Evolutionary conservation across 1,140 invertebrate species (phyloP), one percentile per base, ranked within the genome.

Genomic region (Matsumurasca onukii): DNA sequence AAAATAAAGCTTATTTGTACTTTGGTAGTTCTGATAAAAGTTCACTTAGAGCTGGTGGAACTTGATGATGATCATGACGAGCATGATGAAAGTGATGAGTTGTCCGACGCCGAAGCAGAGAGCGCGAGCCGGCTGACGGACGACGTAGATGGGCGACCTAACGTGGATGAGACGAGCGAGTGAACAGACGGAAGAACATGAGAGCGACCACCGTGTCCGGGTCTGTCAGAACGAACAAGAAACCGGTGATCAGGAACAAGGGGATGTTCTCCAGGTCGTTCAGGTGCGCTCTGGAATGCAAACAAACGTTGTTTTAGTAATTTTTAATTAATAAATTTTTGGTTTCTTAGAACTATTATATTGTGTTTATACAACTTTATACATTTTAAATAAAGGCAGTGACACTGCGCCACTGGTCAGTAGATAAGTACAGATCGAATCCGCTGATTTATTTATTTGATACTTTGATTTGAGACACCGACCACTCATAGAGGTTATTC

Each of bases 181-280:
- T 82, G 74, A 86, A 89, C 0, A 79, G 72, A 52, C 83, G 81
- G 76, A 90, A 88, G 12, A 89, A 75, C n/a, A 79, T 77, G 22
- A 80, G 76, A 30, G 88, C 89, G n/a, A 83, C 45, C 5, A 71
- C 78, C 3, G 76, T 49, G 3, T 75, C 72, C 17, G 89, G 89
- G 51, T 80, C 80, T 0, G 86, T 89, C 45, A 83, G 73, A 0
- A 87, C 76, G 76, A 88, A 91, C 1, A 88, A 70, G 0, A 83
- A 80, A 1, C 84, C 87, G 48, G 86, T 77, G 1, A 83, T 72
- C 9, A 88, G 80, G 79, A 89, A 90, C 2, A 86, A 80, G 12
- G 86, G 75, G 67, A 90, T 82, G 71, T 89, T 91, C 76, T 91
- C 89, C 62, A 91, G 71, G 74, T 91, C 89, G 73, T 90, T 91